Evolutionary conservation across 2,888 invertebrate genomes (phyloP).

Genomic region (Chironomus riparius): DNA sequence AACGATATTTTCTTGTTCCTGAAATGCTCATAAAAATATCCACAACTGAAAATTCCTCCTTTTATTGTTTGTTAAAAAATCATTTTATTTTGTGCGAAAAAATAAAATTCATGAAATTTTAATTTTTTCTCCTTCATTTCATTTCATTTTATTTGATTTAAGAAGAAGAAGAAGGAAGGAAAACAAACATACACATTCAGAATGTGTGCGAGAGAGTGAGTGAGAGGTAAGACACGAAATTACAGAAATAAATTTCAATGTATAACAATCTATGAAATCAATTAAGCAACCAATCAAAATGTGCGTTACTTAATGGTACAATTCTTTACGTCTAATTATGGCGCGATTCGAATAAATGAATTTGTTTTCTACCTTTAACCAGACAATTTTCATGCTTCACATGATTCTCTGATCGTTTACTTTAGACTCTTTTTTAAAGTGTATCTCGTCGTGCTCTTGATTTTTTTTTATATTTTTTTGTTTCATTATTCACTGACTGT

Average conservation of each 20-base stretch:
- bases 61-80: too few relatives aligned
- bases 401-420: constrained; percentile 11
- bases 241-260: neutral
- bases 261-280: constrained; percentile 20
- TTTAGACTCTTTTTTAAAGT: too few relatives aligned
- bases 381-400: constrained; percentile 20
- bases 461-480: neutral
- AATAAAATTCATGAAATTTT: too few relatives aligned
- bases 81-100: too few relatives aligned
- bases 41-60: neutral
- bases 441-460: neutral
- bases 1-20: neutral
- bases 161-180: neutral
- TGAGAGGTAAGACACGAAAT: neutral
- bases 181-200: neutral
- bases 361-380: constrained; percentile 11
- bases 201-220: too few relatives aligned
- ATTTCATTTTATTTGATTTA: too few relatives aligned
- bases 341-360: constrained; percentile 10
- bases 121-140: too few relatives aligned
- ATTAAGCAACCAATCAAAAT: constrained; percentile 25
- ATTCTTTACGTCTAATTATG: constrained; percentile 25
- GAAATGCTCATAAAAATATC: neutral
- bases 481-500: neutral
- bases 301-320: constrained; percentile 25